A percentile compares a stretch with the other conserved stretches of the same genome.
phyloP scores from a whole-genome alignment of 1,140 invertebrate species.

The Brachionus manjavacas region DNA sequence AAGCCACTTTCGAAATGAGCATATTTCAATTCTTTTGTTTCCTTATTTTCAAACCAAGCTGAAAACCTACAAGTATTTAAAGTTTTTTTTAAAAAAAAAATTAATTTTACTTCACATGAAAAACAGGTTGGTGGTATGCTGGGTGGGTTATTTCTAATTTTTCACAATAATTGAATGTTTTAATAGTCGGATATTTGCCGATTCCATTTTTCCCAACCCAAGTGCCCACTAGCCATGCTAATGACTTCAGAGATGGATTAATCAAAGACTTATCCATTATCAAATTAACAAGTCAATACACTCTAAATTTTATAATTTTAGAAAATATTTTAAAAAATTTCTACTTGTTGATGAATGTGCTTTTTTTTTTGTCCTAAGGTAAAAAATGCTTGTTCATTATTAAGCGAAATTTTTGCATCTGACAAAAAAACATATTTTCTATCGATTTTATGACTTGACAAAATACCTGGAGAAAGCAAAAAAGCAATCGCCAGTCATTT shows the following conservation, averaged over 20 bases:
- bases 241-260: neutral
- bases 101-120: neutral
- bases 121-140: constrained; percentile 3
- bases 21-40: constrained; percentile 23
- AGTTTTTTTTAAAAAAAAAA: neutral
- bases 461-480: neutral
- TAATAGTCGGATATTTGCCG: constrained; percentile 35
- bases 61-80: constrained; percentile 15
- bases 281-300: neutral
- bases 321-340: neutral
- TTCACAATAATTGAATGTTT: constrained; percentile 24
- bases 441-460: neutral
- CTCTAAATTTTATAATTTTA: neutral
- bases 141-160: constrained; percentile 20
- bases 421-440: neutral
- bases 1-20: constrained; percentile 33
- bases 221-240: constrained; percentile 9
- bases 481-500: neutral
- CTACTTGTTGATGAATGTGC: neutral
- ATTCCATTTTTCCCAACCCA: constrained; percentile 11
- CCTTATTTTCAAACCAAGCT: constrained; percentile 26
- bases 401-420: neutral
- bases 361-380: neutral
- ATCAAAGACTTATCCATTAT: constrained; percentile 1
- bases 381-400: neutral